Conservation (phyloP, 2,888 invertebrate species). For the Poecilobothrus nobilitatus region DNA sequence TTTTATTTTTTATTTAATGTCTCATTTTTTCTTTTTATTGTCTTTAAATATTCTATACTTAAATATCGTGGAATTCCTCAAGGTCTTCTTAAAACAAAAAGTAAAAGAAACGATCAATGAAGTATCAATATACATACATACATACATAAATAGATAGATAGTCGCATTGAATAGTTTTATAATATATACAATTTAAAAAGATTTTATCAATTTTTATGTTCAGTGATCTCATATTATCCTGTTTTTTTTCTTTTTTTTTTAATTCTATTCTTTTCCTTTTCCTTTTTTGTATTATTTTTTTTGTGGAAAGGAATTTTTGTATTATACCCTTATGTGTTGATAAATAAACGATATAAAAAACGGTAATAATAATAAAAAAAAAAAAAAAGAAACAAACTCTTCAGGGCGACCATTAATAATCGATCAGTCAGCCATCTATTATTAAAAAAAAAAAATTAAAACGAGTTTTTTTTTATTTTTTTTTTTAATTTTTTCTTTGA, state of each 20-base stretch:
- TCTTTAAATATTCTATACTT: background rate
- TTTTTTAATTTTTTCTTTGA: background rate
- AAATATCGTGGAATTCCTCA: slow-evolving; percentile 6
- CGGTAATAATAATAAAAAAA: background rate
- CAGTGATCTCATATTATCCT: background rate
- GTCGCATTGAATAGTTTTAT: background rate
- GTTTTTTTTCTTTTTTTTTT: background rate
- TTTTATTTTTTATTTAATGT: background rate
- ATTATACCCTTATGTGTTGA: background rate
- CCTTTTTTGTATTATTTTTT: too few species aligned
- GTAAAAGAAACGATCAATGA: background rate
- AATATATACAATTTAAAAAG: background rate
- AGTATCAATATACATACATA: background rate
- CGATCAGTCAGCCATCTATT: slow-evolving; percentile 1
- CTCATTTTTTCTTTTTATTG: too few species aligned
- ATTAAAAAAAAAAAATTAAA: background rate
- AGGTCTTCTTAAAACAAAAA: background rate
- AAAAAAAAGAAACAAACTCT: background rate
- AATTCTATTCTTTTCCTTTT: background rate
- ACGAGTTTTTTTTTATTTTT: background rate
- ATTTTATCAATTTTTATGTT: background rate
- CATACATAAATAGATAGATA: background rate
- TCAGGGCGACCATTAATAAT: background rate
- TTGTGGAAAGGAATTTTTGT: too few species aligned
- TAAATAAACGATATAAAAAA: background rate